These are phyloP conservation scores for Tinea semifulvella DNA, from an alignment of 2,888 invertebrate species.

Conservation along the genomic window DNA sequence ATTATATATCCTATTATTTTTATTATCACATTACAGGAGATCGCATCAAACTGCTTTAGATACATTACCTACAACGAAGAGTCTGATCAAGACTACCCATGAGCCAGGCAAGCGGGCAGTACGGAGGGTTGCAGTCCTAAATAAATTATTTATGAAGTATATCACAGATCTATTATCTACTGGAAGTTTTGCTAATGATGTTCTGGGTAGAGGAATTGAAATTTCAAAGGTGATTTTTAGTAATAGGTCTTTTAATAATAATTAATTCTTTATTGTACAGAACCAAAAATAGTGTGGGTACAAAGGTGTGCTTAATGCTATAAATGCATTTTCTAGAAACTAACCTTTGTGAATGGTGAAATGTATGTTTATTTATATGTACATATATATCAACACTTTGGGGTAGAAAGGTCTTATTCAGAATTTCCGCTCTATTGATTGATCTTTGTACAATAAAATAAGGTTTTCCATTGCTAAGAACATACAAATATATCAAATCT, in stretches of 20 bases:
- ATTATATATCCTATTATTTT: constrained; percentile 9
- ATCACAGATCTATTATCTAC: constrained; percentile 82
- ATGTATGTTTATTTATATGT: neutral
- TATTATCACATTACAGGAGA: constrained; percentile 32
- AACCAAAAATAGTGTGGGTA: too few species aligned
- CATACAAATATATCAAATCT: too few species aligned
- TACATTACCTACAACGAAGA: constrained; percentile 41
- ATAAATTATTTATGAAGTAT: constrained; percentile 83
- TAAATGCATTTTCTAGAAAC: too few species aligned
- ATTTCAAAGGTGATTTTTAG: constrained; percentile 67
- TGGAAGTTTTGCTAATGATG: constrained; percentile 68
- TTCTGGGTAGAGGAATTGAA: constrained; percentile 75
- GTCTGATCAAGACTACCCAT: constrained; percentile 48
- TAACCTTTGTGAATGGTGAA: too few species aligned
- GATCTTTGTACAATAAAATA: too few species aligned
- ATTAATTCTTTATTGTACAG: too few species aligned
- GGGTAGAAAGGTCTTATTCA: too few species aligned
- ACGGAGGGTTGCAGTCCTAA: constrained; percentile 73
- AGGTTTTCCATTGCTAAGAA: too few species aligned
- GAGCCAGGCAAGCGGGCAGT: constrained; percentile 62
- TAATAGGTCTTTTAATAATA: too few species aligned
- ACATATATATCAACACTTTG: neutral
- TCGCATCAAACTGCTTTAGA: constrained; percentile 36
- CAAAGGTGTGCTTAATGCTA: too few species aligned
- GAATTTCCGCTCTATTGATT: too few species aligned